Base-by-base conservation (phyloP, 2,888 invertebrate genomes). In the Epinotia nisella region DNA sequence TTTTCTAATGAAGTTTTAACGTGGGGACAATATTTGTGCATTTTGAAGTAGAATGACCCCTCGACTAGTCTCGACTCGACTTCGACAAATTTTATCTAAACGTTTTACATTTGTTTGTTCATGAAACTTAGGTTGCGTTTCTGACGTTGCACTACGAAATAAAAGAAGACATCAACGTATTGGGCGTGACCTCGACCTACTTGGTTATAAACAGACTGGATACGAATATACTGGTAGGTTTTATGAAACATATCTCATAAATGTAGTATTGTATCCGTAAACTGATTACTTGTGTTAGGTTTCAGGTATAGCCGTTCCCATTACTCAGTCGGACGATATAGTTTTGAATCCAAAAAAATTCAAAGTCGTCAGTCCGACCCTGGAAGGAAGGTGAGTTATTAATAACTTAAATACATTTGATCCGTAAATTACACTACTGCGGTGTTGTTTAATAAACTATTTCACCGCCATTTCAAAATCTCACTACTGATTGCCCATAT, bases 111-210 rank as follows among this genome's bases (percentile, higher is more conserved):
- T 35, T 9, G 24, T 29, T 45, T 62, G n/a, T 62, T 3, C n/a
- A 35, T 35, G 39, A 35, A 59, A 17, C 15, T 21, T 79, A 96
- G 95, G 91, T 96, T 72, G 94, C 95, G 66, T 89, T 95, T 66
- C 85, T 97, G 56, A 95, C 95, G 3, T 90, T 97, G 73, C 94
- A 92, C 76, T 96, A 96, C 74, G 94, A 93, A 76, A 93, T 96
- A 80, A 92, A 94, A 69, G 94, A 96, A 75, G 95, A 96, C 29
- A 96, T 96, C 80, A 94, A 96, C 78, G 84, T 96, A 0, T 86
- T 97, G 11, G 95, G 95, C 76, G 84, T 96, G 24, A 93, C 94
- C 5, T 95, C 96, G 7, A 95, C 95, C 0, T 96, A 94, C 81
- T 89, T 95, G 13, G 87, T 96, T 19, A 91, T 95, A 49, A 97